These are phyloP conservation scores for Linyphia triangularis DNA, from an alignment of 2,888 invertebrate genomes.

Conservation along the genomic window DNA sequence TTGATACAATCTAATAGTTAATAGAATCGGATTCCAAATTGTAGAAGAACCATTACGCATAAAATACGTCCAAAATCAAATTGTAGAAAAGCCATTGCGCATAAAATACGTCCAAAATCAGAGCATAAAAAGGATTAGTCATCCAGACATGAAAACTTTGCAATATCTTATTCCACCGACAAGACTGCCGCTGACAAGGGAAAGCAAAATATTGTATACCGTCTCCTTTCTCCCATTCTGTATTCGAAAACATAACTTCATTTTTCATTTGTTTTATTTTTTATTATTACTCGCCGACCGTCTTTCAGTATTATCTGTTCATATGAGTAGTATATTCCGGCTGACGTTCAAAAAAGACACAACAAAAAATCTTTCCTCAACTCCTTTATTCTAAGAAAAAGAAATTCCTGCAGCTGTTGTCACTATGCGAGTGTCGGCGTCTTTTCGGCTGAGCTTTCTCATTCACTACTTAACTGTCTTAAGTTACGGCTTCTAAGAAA, in stretches of 20 bases:
- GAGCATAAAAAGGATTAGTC: constrained; percentile 5
- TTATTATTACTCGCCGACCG: constrained; percentile 31
- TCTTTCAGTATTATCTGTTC: constrained; percentile 39
- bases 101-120: background rate
- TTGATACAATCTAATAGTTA: constrained; percentile 30
- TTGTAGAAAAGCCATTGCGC: background rate
- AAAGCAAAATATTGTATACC: constrained; percentile 25
- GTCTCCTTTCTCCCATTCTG: constrained; percentile 14
- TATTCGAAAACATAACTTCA: constrained; percentile 15
- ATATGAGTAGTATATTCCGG: constrained; percentile 39
- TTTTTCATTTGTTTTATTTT: constrained; percentile 27
- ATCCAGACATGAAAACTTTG: constrained; percentile 22
- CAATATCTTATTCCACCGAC: constrained; percentile 11
- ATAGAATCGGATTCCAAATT: background rate
- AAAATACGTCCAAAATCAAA: background rate
- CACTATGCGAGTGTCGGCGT: constrained; percentile 42
- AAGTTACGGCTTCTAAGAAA: constrained; percentile 40
- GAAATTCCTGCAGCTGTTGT: constrained; percentile 57
- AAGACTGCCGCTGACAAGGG: constrained; percentile 12
- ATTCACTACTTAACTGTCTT: constrained; percentile 66
- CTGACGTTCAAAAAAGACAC: constrained; percentile 32
- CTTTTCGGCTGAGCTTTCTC: constrained; percentile 51
- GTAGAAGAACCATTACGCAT: background rate
- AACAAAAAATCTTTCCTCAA: constrained; percentile 34
- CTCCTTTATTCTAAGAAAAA: constrained; percentile 54